Evolutionary conservation across 2,113 vertebrate genomes (phyloP).

Genomic region (Antechinus flavipes): DNA sequence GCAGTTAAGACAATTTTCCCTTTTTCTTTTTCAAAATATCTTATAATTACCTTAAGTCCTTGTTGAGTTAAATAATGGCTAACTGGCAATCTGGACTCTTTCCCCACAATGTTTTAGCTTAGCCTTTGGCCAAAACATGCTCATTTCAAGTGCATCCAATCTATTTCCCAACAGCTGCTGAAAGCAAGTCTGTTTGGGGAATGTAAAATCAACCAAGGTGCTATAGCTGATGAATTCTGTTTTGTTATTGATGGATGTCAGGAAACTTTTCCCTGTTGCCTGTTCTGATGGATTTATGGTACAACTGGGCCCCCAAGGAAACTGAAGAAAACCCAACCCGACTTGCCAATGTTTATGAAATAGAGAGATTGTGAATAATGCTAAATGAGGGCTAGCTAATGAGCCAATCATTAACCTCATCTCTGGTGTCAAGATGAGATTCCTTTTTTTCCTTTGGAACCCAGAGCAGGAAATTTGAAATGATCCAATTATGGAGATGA

Average conservation of each 20-base stretch:
- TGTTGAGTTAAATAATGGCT: not conserved
- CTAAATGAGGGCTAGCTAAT: not conserved
- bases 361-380: not conserved
- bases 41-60: conserved; percentile 34
- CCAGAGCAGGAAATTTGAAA: not conserved
- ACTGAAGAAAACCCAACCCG: not conserved
- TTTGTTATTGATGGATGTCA: not conserved
- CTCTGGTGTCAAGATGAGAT: not conserved
- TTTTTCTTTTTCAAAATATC: conserved; percentile 8
- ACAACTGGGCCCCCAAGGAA: not conserved
- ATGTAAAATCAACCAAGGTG: not conserved
- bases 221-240: not conserved
- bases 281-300: conserved; percentile 6
- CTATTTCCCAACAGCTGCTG: not conserved
- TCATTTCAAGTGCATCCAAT: not conserved
- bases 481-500: not conserved
- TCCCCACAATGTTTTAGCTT: not conserved
- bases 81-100: conserved; percentile 7
- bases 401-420: not conserved
- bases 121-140: not conserved
- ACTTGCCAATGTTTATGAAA: not conserved
- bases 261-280: not conserved
- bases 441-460: not conserved
- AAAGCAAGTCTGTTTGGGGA: not conserved
- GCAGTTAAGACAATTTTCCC: not conserved